Percentiles rank a stretch among this genome's conserved stretches.
Evolutionary conservation across 1,140 invertebrate genomes (phyloP).

Genomic region (Lasioglossum albipes): DNA sequence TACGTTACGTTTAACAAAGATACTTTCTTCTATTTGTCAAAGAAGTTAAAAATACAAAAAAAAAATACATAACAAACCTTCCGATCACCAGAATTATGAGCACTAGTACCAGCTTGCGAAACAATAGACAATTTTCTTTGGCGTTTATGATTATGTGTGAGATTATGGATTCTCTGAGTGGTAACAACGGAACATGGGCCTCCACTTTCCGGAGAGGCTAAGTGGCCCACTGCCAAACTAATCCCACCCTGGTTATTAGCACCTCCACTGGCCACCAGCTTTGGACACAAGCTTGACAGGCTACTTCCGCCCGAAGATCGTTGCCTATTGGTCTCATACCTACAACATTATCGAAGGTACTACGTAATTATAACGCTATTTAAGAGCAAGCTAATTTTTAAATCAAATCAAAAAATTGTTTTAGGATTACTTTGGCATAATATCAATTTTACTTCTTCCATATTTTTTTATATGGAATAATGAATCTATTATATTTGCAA

Average conservation of each 20-base stretch:
- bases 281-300: constrained; percentile 77
- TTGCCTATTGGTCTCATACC: constrained; percentile 80
- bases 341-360: constrained; percentile 58
- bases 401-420: background rate
- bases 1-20: background rate
- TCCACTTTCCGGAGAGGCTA: constrained; percentile 76
- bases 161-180: constrained; percentile 71
- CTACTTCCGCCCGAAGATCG: constrained; percentile 74
- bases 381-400: background rate
- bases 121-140: constrained; percentile 75
- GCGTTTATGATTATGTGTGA: constrained; percentile 69
- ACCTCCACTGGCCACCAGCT: constrained; percentile 75
- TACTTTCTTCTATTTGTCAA: background rate
- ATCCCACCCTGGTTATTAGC: constrained; percentile 71
- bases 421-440: background rate
- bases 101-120: constrained; percentile 68
- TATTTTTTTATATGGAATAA: background rate
- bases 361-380: background rate
- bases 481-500: background rate
- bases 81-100: constrained; percentile 68
- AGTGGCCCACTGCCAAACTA: constrained; percentile 75
- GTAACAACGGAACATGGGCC: constrained; percentile 71
- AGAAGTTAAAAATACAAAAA: background rate
- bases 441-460: background rate
- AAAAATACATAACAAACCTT: constrained; percentile 64